Conservation (phyloP, 1,140 invertebrate species). For the Pseudomyrmex dendroicus region DNA sequence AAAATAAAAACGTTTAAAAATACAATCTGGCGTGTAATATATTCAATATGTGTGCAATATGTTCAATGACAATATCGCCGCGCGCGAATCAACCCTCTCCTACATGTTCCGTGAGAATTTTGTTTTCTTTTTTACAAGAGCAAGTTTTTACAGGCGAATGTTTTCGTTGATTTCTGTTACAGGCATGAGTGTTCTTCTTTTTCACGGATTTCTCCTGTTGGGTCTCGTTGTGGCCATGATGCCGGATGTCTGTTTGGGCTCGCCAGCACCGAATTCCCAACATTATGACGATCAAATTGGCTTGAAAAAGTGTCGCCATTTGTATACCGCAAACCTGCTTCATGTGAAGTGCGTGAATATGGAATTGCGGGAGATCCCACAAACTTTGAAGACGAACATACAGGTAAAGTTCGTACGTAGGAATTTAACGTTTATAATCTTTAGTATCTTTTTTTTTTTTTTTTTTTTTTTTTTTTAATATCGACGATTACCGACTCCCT, state of each 20-base stretch:
- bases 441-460: neutral
- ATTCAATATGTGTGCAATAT: no score
- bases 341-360: slow-evolving; percentile 75
- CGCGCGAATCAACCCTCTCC: neutral
- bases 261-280: slow-evolving; percentile 48
- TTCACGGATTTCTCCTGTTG: slow-evolving; percentile 70
- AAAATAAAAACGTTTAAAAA: neutral
- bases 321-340: slow-evolving; percentile 59
- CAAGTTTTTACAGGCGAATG: slow-evolving; percentile 1
- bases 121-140: no score
- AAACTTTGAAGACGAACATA: slow-evolving; percentile 71
- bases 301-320: slow-evolving; percentile 71
- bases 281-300: slow-evolving; percentile 64
- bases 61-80: neutral
- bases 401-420: slow-evolving; percentile 66
- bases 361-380: slow-evolving; percentile 71
- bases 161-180: slow-evolving; percentile 68
- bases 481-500: no score
- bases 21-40: neutral
- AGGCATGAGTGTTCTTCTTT: slow-evolving; percentile 74
- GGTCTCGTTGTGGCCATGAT: slow-evolving; percentile 60
- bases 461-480: neutral
- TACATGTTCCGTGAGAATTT: no score
- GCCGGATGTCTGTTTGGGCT: slow-evolving; percentile 45
- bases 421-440: no score